Conservation (phyloP, 1,140 invertebrate species). For the Halotydeus destructor region DNA sequence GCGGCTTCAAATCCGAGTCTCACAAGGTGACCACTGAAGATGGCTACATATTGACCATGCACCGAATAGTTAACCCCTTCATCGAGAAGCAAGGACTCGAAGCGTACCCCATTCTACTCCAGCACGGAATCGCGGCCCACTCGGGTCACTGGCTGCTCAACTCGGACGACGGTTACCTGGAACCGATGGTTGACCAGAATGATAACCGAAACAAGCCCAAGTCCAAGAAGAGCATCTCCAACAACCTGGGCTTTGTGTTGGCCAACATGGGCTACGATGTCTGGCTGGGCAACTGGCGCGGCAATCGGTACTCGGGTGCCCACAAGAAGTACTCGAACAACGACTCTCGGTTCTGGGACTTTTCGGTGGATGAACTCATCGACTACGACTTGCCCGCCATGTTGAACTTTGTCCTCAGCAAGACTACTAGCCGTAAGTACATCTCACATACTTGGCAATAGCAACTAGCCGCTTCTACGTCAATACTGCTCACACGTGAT, state of each 20-base stretch:
- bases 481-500: no score
- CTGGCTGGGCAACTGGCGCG: constrained; percentile 22
- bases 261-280: constrained; percentile 24
- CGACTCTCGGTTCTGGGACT: constrained; percentile 23
- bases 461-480: no score
- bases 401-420: constrained; percentile 27
- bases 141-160: constrained; percentile 20
- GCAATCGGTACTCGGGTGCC: constrained; percentile 19
- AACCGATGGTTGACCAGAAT: neutral
- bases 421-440: no score
- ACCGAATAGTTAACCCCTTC: constrained; percentile 11
- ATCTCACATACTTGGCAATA: no score
- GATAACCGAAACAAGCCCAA: no score
- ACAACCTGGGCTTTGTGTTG: constrained; percentile 13
- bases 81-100: constrained; percentile 1
- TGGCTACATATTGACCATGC: constrained; percentile 8
- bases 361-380: constrained; percentile 22
- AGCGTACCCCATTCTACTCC: no score
- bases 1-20: constrained; percentile 10
- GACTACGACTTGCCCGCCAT: constrained; percentile 29
- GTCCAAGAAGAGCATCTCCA: no score
- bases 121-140: constrained; percentile 1
- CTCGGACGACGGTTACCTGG: constrained; percentile 29
- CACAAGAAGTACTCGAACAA: neutral
- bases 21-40: constrained; percentile 11